A percentile compares a stretch with the other conserved stretches of the same genome.
phyloP scores from a whole-genome alignment of 2,888 invertebrate genomes.

The Patella ulyssiponensis region DNA sequence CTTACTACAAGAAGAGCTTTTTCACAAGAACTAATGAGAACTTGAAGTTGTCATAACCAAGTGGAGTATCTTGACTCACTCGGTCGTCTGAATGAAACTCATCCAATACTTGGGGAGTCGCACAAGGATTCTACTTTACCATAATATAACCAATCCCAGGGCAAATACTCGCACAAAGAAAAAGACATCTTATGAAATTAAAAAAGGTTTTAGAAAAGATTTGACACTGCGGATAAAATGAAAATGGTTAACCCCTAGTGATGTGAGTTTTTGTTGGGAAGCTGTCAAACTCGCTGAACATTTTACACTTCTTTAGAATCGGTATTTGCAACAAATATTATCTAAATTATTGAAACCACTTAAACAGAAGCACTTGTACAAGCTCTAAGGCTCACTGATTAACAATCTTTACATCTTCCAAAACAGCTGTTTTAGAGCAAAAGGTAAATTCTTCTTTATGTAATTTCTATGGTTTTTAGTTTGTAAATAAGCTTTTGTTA shows the following conservation, averaged over 20 bases:
- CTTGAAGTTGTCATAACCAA: slow-evolving; percentile 14
- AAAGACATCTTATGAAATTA: slow-evolving; percentile 7
- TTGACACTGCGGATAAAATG: background rate
- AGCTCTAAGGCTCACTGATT: too few species aligned
- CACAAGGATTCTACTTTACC: slow-evolving; percentile 7
- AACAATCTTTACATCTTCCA: too few species aligned
- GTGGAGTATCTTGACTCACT: slow-evolving; percentile 19
- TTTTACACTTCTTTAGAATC: slow-evolving; percentile 5
- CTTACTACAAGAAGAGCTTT: slow-evolving; percentile 1
- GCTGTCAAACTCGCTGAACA: background rate
- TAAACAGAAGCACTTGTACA: background rate
- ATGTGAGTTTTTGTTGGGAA: background rate
- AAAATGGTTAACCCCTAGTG: slow-evolving; percentile 8
- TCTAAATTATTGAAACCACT: slow-evolving; percentile 9
- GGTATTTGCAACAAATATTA: slow-evolving; percentile 10
- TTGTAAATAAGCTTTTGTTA: too few species aligned
- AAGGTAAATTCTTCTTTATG: too few species aligned
- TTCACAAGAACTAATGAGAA: slow-evolving; percentile 14
- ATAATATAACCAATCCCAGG: slow-evolving; percentile 3
- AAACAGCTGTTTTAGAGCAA: too few species aligned
- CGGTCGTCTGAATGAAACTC: slow-evolving; percentile 6
- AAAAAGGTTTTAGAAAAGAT: background rate
- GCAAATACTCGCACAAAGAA: background rate
- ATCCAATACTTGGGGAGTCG: slow-evolving; percentile 2
- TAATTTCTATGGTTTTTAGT: too few species aligned